phyloP scores from a whole-genome alignment of 2,888 invertebrate genomes.

The Adineta ricciae region DNA sequence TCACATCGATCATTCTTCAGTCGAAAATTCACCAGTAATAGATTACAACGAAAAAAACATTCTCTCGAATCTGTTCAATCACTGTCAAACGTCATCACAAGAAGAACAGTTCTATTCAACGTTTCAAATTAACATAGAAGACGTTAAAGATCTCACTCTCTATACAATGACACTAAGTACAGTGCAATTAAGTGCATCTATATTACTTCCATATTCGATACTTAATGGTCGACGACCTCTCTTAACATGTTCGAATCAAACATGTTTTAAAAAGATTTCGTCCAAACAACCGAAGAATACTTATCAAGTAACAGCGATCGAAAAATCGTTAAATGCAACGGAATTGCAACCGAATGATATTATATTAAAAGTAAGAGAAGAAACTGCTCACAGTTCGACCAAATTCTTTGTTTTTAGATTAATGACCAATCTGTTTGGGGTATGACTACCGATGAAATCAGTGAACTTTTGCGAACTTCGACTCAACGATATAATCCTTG shows the following conservation, averaged over 20 bases:
- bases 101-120: not conserved
- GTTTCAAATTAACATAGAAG: not conserved
- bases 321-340: not conserved
- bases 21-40: not conserved
- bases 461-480: not conserved
- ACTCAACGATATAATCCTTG: not conserved
- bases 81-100: not conserved
- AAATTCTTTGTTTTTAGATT: not conserved
- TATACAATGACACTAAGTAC: not conserved
- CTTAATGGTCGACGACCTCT: not conserved
- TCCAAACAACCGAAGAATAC: not conserved
- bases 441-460: not conserved
- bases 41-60: not conserved
- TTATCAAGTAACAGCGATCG: not conserved
- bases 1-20: not conserved
- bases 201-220: constrained; percentile 8
- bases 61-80: not conserved
- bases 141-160: not conserved
- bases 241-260: not conserved
- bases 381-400: too few relatives aligned
- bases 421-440: not conserved
- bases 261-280: not conserved
- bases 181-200: not conserved
- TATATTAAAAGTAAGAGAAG: not conserved
- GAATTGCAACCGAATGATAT: not conserved